Percentiles rank a stretch among this genome's conserved stretches.
These are phyloP conservation scores for Hirtodrosophila alboralis DNA, from an alignment of 2,888 invertebrate species.

Conservation along the genomic window DNA sequence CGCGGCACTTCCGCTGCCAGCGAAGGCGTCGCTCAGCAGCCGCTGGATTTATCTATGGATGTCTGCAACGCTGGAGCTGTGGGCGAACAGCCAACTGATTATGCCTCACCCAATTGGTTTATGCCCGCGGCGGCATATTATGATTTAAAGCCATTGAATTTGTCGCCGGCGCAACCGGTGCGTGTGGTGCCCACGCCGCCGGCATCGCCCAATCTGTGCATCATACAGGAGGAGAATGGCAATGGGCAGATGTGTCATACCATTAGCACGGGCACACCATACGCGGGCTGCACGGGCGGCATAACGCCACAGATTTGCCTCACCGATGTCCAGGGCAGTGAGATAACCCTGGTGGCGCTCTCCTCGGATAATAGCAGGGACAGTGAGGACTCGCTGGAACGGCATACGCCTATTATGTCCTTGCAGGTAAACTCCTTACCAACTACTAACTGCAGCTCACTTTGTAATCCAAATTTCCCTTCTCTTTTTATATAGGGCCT, in stretches of 20 bases:
- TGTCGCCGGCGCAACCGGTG: slow-evolving; percentile 83
- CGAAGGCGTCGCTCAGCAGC: slow-evolving; percentile 81
- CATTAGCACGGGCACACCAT: slow-evolving; percentile 79
- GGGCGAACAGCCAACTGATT: slow-evolving; percentile 41
- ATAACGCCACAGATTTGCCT: slow-evolving; percentile 91
- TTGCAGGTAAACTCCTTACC: slow-evolving; percentile 75
- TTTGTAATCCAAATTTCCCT: neutral
- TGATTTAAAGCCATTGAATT: slow-evolving; percentile 83
- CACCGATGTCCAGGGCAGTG: slow-evolving; percentile 95
- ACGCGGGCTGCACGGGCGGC: slow-evolving; percentile 81
- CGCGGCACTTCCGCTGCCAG: slow-evolving; percentile 88
- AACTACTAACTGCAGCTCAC: neutral
- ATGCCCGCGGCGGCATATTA: slow-evolving; percentile 80
- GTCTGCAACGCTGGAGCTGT: slow-evolving; percentile 63
- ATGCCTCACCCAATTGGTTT: slow-evolving; percentile 76
- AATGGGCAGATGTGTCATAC: slow-evolving; percentile 83
- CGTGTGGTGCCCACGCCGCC: slow-evolving; percentile 84
- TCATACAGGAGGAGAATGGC: slow-evolving; percentile 91
- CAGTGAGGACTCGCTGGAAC: slow-evolving; percentile 88
- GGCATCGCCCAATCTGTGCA: slow-evolving; percentile 86
- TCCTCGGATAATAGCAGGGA: slow-evolving; percentile 90
- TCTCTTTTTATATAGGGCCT: slow-evolving; percentile 64
- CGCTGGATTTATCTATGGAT: slow-evolving; percentile 84
- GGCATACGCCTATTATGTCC: slow-evolving; percentile 84
- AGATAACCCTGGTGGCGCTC: slow-evolving; percentile 90